These are phyloP conservation scores for Drosophila ambigua DNA, from an alignment of 1,140 invertebrate species.

Conservation along the genomic window DNA sequence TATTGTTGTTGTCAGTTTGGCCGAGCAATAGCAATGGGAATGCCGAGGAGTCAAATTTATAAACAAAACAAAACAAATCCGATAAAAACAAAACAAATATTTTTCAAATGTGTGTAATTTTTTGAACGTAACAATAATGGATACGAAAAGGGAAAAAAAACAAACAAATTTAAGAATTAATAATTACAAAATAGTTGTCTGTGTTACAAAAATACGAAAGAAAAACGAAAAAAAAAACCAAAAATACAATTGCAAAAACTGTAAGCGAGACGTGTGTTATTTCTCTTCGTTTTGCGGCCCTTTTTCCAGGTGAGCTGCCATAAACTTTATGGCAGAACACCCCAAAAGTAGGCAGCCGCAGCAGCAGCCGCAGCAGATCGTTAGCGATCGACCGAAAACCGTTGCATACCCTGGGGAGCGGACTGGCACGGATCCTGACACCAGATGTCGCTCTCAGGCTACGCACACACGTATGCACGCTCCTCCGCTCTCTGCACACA, in stretches of 20 bases:
- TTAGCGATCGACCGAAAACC: background rate
- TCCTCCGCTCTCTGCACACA: no score
- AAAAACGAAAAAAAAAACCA: conserved; percentile 9
- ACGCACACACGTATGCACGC: no score
- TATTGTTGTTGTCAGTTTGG: conserved; percentile 57
- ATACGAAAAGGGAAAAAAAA: conserved; percentile 45
- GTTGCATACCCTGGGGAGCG: conserved; percentile 41
- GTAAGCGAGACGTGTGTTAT: conserved; percentile 29
- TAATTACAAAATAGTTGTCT: conserved; percentile 80
- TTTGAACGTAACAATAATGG: conserved; percentile 79
- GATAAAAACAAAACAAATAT: conserved; percentile 53
- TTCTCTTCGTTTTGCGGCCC: conserved; percentile 34
- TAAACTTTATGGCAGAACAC: conserved; percentile 29
- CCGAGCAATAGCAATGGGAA: conserved; percentile 34
- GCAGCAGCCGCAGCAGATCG: conserved; percentile 15
- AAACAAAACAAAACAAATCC: conserved; percentile 32
- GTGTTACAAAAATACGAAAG: conserved; percentile 71
- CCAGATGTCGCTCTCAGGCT: conserved; percentile 43
- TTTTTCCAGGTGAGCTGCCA: background rate
- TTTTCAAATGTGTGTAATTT: conserved; percentile 83
- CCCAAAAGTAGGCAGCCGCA: conserved; percentile 44
- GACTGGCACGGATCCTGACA: background rate
- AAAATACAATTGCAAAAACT: conserved; percentile 75
- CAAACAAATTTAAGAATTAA: conserved; percentile 61
- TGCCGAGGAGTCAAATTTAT: conserved; percentile 17